Percentiles rank a stretch among this genome's conserved stretches.
These are phyloP conservation scores for Staurois parvus DNA, from an alignment of 2,797 vertebrate genomes.

Conservation along the genomic window DNA sequence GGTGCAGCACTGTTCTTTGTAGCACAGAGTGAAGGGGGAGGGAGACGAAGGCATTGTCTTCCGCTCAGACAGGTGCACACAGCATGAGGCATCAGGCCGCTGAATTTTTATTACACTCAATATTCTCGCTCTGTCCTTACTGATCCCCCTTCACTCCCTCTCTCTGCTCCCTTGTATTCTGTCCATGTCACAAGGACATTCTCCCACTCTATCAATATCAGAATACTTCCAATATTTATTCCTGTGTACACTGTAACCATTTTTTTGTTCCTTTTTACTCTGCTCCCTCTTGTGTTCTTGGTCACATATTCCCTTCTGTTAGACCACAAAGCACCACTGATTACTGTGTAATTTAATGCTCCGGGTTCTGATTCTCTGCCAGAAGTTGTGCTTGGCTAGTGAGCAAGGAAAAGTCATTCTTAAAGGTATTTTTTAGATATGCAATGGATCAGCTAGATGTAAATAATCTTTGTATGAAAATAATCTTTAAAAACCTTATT, in stretches of 20 bases:
- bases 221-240: neutral
- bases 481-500: no score
- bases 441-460: neutral
- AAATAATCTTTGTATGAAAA: no score
- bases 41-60: slow-evolving; percentile 51
- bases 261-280: neutral
- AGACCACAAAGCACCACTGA: neutral
- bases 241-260: neutral
- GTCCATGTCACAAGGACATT: slow-evolving; percentile 3
- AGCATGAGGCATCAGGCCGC: slow-evolving; percentile 51
- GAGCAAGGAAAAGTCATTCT: neutral
- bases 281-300: neutral
- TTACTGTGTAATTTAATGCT: slow-evolving; percentile 9
- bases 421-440: neutral
- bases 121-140: slow-evolving; percentile 25
- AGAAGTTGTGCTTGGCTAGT: slow-evolving; percentile 16
- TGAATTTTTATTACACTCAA: slow-evolving; percentile 58
- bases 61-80: slow-evolving; percentile 60
- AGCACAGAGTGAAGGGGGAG: slow-evolving; percentile 18
- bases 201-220: neutral
- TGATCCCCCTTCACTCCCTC: slow-evolving; percentile 12
- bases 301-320: slow-evolving; percentile 1
- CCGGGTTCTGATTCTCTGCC: slow-evolving; percentile 1
- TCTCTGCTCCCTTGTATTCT: neutral
- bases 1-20: slow-evolving; percentile 12